Evolutionary conservation across 2,797 vertebrate species (phyloP), one percentile per base, ranked within the genome.

Genomic region (Macropus fuliginosus): DNA sequence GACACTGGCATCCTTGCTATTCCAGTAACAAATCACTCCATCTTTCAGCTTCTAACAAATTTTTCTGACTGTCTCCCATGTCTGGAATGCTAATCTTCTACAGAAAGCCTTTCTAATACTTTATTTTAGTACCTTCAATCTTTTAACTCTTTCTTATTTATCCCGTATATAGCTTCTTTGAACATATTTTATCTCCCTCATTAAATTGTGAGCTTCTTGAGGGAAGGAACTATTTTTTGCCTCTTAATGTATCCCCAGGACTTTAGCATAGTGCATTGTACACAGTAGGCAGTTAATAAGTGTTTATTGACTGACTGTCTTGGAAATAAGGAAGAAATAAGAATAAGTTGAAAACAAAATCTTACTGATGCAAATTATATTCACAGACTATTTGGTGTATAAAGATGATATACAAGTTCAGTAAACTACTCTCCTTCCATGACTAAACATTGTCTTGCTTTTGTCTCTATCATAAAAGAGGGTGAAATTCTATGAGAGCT

Each of bases 321-420:
- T 59, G 12, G 27, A 81, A 21, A 92, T 10, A 56, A 54, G 94
- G 11, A 59, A 4, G 10, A 50, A 74, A n/a, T 1, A 93, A 81
- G 16, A 96, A 89, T 87, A 31, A 74, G 57, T 56, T 95, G 14
- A 92, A 62, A 31, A 4, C 55, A 93, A 93, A 91, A 94, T 34
- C 4, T 93, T 27, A 62, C 31, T 62, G 4, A 91, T 74, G n/a
- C 21, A 57, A 46, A 91, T 89, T 46, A 10, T 94, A 57, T 50
- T 93, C 3, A 56, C 24, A 5, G 4, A 90, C 0, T 55, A 52
- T 5, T 90, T 93, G 6, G 0, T 40, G 28, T 14, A 81, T 93
- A 90, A 94, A 81, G 59, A 18, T 56, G 40, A 34, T 54, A 90
- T 29, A 54, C 16, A 94, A 91, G 29, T 55, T 1, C 94, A 90